Base-by-base conservation (phyloP, 2,888 invertebrate genomes). In the Patella depressa region DNA sequence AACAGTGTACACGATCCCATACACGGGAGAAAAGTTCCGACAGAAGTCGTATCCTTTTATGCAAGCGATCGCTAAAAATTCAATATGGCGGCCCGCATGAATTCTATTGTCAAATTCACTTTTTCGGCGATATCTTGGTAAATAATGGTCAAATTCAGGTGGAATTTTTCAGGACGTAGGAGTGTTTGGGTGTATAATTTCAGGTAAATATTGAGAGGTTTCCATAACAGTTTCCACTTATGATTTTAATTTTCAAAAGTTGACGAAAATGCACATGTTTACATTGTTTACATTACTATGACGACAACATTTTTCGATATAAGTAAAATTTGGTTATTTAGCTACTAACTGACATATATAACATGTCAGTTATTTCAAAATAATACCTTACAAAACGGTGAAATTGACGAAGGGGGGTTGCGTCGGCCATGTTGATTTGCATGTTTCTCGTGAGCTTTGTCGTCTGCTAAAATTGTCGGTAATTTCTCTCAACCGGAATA, bases 21-120 rank as follows among this genome's bases (percentile, higher is more conserved):
- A 90, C 80, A 90, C 91, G 9, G 85, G 86, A 81, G 91, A 91
- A 87, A 88, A 89, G 85, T 90, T 91, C 83, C 83, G 85, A 84
- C 89, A 88, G 19, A 86, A 89, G 83, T 86, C 85, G 90, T 91
- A 91, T 90, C 90, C 88, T 90, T 89, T 45, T 45, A 45, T 45
- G 45, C 45, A 45, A 45, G 45, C 45, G 45, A 45, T 45, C 45
- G 45, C 45, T 45, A 45, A 45, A 79, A 83, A 87, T 87, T 86
- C 88, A 89, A 89, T 75, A 90, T 90, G 90, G 90, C 90, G 88
- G 87, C 88, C 80, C 83, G 82, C 86, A 85, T 83, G 80, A 75
- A 74, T 65, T 77, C 57, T 72, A 73, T 76, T 79, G 73, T 69
- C 69, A 65, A 45, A 65, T 19, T 24, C 24, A 19, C 24, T 15